Evolutionary conservation across 2,113 vertebrate species (phyloP).

Genomic region (Scytalopus superciliaris): DNA sequence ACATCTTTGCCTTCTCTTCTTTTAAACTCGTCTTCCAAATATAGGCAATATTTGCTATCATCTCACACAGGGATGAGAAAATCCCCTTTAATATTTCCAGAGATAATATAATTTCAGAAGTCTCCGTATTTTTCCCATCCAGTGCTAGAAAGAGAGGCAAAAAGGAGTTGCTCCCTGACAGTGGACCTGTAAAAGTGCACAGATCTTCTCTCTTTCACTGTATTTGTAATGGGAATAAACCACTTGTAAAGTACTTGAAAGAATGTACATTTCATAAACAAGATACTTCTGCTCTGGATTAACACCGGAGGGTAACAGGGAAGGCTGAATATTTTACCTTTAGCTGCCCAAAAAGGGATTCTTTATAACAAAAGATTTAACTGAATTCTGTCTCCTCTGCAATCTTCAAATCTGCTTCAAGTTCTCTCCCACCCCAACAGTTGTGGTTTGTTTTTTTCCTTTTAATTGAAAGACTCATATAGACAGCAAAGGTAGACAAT

Average conservation of each 20-base stretch:
- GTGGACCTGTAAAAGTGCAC: background rate
- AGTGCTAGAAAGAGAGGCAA: background rate
- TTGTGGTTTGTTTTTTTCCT: background rate
- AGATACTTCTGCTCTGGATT: background rate
- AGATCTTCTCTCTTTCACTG: background rate
- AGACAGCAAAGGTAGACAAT: background rate
- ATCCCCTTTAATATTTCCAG: background rate
- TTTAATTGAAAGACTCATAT: background rate
- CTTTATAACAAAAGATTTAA: background rate
- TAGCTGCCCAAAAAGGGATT: background rate
- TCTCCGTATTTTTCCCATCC: background rate
- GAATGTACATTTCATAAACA: background rate
- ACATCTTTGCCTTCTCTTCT: background rate
- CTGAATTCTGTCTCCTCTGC: background rate
- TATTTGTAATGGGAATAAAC: background rate
- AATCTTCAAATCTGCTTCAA: background rate
- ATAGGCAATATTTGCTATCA: background rate
- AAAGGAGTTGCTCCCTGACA: background rate
- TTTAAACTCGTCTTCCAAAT: background rate
- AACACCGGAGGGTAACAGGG: rapidly evolving
- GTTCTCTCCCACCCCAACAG: background rate
- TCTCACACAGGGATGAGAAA: background rate
- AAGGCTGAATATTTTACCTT: background rate
- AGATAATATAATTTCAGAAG: background rate
- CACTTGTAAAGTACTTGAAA: background rate